Evolutionary conservation across 2,888 invertebrate genomes (phyloP).

Genomic region (Phyto melanocephala): DNA sequence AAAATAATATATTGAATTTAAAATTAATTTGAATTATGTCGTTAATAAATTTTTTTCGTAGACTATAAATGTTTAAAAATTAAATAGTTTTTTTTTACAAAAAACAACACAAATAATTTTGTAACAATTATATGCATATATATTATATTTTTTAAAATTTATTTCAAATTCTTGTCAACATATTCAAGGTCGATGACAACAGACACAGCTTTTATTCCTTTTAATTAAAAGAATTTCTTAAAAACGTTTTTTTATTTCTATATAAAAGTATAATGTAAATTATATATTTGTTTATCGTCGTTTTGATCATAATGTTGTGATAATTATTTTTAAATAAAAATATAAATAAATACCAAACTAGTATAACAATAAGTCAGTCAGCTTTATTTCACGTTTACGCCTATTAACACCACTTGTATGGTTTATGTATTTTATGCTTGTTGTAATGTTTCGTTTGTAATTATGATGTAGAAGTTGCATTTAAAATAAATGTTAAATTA

Average conservation of each 20-base stretch:
- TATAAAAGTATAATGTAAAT: neutral
- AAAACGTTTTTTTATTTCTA: neutral
- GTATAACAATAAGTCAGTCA: too few species aligned
- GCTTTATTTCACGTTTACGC: neutral
- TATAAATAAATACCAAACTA: too few species aligned
- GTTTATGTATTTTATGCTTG: too few species aligned
- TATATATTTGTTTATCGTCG: neutral
- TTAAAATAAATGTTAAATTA: constrained; percentile 10
- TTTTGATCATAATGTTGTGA: neutral
- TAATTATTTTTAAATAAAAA: neutral
- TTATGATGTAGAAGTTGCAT: constrained; percentile 30
- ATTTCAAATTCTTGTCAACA: constrained; percentile 26
- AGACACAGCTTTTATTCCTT: neutral
- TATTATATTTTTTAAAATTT: neutral
- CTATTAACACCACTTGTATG: constrained; percentile 37
- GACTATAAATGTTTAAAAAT: neutral
- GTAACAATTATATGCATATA: too few species aligned
- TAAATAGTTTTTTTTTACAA: too few species aligned
- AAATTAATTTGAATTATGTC: neutral
- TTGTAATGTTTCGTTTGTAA: constrained; percentile 22
- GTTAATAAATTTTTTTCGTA: neutral
- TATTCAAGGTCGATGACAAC: constrained; percentile 2
- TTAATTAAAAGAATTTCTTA: neutral
- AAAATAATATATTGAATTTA: neutral
- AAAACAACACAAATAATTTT: too few species aligned